A percentile compares a stretch with the other conserved stretches of the same genome.
phyloP scores from a whole-genome alignment of 2,113 vertebrate species.

The Rostratula benghalensis region DNA sequence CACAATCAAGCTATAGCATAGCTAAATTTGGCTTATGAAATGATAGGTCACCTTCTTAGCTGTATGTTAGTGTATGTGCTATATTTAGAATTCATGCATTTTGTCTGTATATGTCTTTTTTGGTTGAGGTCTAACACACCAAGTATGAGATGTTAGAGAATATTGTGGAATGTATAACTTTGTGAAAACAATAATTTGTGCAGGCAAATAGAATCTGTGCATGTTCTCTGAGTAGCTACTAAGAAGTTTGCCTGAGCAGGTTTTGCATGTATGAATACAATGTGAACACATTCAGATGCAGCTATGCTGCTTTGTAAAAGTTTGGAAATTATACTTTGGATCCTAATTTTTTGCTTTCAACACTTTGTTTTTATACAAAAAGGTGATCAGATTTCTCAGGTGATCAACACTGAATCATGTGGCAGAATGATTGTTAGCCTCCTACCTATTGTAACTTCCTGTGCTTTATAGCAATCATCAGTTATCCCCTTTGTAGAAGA shows the following conservation, averaged over 20 bases:
- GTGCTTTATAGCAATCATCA: neutral
- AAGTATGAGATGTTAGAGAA: neutral
- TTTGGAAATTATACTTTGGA: neutral
- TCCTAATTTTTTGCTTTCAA: neutral
- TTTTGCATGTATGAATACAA: neutral
- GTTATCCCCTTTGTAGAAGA: neutral
- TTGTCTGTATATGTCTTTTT: neutral
- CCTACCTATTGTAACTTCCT: neutral
- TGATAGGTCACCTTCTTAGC: slow-evolving; percentile 11
- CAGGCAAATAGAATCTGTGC: neutral
- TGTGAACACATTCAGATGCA: neutral
- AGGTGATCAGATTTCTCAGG: neutral
- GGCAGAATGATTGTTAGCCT: neutral
- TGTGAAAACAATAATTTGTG: neutral
- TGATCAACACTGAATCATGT: neutral
- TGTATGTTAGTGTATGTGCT: neutral
- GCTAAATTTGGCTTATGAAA: slow-evolving; percentile 1
- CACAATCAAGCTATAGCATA: neutral
- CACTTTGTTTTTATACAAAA: neutral
- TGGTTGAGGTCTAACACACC: neutral
- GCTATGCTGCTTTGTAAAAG: neutral
- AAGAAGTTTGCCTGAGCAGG: neutral
- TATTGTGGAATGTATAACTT: neutral
- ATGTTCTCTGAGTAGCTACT: neutral
- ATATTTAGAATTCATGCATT: slow-evolving; percentile 13